Base-by-base conservation (phyloP, 2,113 vertebrate species). In the Crypturellus undulatus region DNA sequence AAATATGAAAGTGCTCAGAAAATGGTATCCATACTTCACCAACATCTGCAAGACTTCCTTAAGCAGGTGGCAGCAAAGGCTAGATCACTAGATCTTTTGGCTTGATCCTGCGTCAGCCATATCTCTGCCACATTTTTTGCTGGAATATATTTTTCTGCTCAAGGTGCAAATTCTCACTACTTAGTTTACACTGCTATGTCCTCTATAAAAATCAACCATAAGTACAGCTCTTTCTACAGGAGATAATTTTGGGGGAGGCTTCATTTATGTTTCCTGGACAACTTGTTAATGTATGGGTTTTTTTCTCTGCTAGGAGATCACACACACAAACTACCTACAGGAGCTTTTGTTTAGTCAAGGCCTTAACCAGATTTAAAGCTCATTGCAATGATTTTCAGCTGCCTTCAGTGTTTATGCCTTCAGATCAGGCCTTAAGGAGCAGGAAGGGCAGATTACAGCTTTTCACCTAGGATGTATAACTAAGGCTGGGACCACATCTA, bases 301-400 rank as follows among this genome's bases (percentile, higher is more conserved):
- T 20, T 30, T 71, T 16, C 45, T 63, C 18, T 34, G 32, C 38
- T 81, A 32, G n/a, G 51, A 92, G 69, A 65, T 64, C 52, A 68
- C 4, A 1, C 36, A 42, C 69, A n/a, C 40, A 67, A 80, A 42
- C 24, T 42, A 76, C 68, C 64, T 73, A 38, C 69, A 86, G 83
- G 54, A 77, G 18, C 36, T 60, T n/a, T 0, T 0, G 30, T 7
- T 34, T 26, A 90, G 75, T 42, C 0, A 0, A 67, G 36, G 28
- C 22, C 42, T 64, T 63, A 60, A 12, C 19, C 40, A 47, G 65
- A 28, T 28, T 34, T 26, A 51, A 80, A 80, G 36, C 47, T 28
- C 0, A 0, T 7, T 59, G 59, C 69, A 56, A 60, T 13, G 71
- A 34, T 64, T 73, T 70, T 64, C 71, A 87, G 56, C 17, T 89